Evolutionary conservation across 2,797 vertebrate genomes (phyloP).

Genomic region (Karalla daura): DNA sequence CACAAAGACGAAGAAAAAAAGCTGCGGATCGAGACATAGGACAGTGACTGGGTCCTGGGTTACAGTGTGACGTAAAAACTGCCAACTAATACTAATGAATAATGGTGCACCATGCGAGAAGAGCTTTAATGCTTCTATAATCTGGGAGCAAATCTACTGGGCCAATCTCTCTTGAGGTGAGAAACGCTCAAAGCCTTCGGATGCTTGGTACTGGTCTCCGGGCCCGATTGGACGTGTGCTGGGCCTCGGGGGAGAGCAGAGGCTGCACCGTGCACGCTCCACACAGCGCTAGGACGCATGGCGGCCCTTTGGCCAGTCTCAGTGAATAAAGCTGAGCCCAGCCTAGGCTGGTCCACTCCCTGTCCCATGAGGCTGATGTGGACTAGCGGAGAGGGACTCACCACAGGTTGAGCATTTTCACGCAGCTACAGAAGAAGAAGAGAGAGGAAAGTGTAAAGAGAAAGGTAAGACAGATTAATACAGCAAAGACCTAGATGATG

Average conservation of each 20-base stretch:
- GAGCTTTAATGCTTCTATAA: slow-evolving; percentile 6
- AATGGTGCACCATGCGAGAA: slow-evolving; percentile 49
- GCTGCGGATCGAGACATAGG: slow-evolving; percentile 84
- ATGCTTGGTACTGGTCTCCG: no score
- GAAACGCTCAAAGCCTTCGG: no score
- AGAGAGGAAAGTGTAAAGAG: slow-evolving; percentile 89
- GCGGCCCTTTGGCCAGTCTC: no score
- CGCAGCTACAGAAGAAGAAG: slow-evolving; percentile 96
- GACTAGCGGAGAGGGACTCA: slow-evolving; percentile 99
- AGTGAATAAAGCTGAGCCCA: slow-evolving; percentile 68
- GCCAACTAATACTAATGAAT: slow-evolving; percentile 7
- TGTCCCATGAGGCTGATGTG: slow-evolving; percentile 87
- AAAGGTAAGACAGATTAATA: slow-evolving; percentile 98
- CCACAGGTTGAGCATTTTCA: slow-evolving; percentile 99
- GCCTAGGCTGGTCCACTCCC: slow-evolving; percentile 93
- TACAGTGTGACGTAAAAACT: no score
- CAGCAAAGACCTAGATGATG: slow-evolving; percentile 88
- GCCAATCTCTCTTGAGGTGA: no score
- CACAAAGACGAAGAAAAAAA: slow-evolving; percentile 82
- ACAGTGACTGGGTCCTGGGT: slow-evolving; percentile 71
- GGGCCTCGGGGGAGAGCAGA: slow-evolving; percentile 5
- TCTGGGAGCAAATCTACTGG: slow-evolving; percentile 12
- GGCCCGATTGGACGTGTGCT: no score
- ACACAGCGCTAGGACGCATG: no score
- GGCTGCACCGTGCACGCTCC: background rate